Evolutionary conservation across 2,888 invertebrate species (phyloP).

Genomic region (Serrognathus titanus): DNA sequence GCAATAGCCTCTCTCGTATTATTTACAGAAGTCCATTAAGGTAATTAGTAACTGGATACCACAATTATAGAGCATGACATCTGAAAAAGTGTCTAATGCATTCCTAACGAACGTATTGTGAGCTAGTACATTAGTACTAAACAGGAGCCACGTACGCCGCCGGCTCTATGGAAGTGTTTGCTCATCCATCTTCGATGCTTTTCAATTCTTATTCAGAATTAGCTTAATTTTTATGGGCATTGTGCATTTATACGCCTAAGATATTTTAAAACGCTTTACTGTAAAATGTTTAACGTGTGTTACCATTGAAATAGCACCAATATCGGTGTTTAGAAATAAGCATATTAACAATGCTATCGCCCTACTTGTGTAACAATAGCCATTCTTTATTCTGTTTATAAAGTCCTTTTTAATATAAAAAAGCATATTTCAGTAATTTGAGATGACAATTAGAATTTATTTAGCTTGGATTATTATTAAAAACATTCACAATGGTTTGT

Average conservation of each 20-base stretch:
- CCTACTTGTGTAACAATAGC: no score
- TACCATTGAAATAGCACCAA: no score
- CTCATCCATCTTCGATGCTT: background rate
- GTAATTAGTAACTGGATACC: slow-evolving; percentile 43
- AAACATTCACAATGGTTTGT: no score
- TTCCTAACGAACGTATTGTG: slow-evolving; percentile 27
- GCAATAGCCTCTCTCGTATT: slow-evolving; percentile 24
- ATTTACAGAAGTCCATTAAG: slow-evolving; percentile 36
- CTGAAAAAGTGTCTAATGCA: slow-evolving; percentile 29
- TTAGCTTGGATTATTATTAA: no score
- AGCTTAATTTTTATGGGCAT: background rate
- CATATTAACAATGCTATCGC: no score
- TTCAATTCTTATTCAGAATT: background rate
- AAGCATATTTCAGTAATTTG: no score
- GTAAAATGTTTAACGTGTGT: background rate
- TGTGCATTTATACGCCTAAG: background rate
- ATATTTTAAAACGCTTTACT: background rate
- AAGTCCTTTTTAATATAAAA: no score
- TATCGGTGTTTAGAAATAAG: no score
- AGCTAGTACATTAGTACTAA: slow-evolving; percentile 24
- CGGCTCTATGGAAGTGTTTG: background rate
- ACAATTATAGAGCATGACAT: slow-evolving; percentile 38
- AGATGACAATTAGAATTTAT: no score
- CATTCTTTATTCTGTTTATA: no score
- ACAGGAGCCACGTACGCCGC: slow-evolving; percentile 22